Conservation (phyloP, 2,888 invertebrate species). For the Acanthacorydalis orientalis region DNA sequence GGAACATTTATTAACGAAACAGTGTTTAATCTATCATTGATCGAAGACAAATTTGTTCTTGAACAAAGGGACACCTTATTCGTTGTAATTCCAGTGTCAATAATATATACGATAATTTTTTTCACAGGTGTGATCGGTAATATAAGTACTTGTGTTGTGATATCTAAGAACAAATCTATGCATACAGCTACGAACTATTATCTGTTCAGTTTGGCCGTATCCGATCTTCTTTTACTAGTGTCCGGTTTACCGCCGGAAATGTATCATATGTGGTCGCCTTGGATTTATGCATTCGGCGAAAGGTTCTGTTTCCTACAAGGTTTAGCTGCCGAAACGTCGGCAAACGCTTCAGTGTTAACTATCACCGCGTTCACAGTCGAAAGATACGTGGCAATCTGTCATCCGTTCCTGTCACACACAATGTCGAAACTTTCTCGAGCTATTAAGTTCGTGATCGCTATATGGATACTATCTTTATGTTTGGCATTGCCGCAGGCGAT, state of each 20-base stretch:
- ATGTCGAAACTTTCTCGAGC: constrained; percentile 78
- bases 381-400: constrained; percentile 52
- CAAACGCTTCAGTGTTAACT: constrained; percentile 54
- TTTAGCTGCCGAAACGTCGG: constrained; percentile 62
- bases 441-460: constrained; percentile 56
- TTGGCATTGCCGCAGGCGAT: constrained; percentile 57
- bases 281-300: constrained; percentile 63
- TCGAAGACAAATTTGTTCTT: constrained; percentile 2
- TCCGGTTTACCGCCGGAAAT: constrained; percentile 74
- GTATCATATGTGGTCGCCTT: constrained; percentile 59
- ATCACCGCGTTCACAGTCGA: constrained; percentile 57
- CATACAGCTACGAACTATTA: constrained; percentile 70
- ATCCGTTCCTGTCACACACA: constrained; percentile 55
- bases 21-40: constrained; percentile 1
- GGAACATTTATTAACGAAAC: background rate
- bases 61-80: constrained; percentile 29
- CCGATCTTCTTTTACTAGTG: constrained; percentile 59
- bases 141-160: constrained; percentile 70
- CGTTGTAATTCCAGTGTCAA: constrained; percentile 53
- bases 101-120: constrained; percentile 63
- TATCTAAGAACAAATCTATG: constrained; percentile 65
- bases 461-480: constrained; percentile 65
- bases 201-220: constrained; percentile 69
- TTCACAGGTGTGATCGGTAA: constrained; percentile 67
- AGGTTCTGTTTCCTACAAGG: constrained; percentile 64